phyloP scores from a whole-genome alignment of 2,113 vertebrate species.

The Ornithorhynchus anatinus region DNA sequence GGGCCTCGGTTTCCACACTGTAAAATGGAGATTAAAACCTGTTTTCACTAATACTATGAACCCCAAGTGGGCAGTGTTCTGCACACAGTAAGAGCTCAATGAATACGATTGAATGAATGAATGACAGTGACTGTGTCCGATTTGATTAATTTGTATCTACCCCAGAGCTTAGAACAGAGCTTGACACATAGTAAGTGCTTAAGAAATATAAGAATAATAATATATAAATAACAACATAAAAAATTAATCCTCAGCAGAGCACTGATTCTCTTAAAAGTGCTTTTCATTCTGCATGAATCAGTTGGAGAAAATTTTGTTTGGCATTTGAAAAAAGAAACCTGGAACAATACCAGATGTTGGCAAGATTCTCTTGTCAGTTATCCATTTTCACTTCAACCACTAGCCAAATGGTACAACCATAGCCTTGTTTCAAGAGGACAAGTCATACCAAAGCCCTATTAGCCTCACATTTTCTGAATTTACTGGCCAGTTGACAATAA shows the following conservation, averaged over 20 bases:
- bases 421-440: slow-evolving; percentile 37
- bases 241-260: slow-evolving; percentile 9
- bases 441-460: slow-evolving; percentile 33
- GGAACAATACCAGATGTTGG: slow-evolving; percentile 44
- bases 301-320: slow-evolving; percentile 40
- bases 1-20: too few species aligned
- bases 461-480: not conserved
- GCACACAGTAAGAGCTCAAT: too few species aligned
- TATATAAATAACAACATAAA: too few species aligned
- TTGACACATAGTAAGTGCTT: too few species aligned
- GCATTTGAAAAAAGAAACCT: slow-evolving; percentile 48
- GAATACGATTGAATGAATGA: too few species aligned
- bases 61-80: too few species aligned
- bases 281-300: slow-evolving; percentile 43
- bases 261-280: slow-evolving; percentile 38
- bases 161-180: too few species aligned
- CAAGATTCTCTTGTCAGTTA: slow-evolving; percentile 37
- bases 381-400: slow-evolving; percentile 38
- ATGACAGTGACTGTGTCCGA: too few species aligned
- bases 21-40: too few species aligned
- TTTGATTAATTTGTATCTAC: too few species aligned
- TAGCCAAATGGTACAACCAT: slow-evolving; percentile 21
- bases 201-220: too few species aligned
- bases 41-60: too few species aligned
- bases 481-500: slow-evolving; percentile 16